Evolutionary conservation across 1,140 invertebrate species (phyloP).

Genomic region (Drosophila bipectinata): DNA sequence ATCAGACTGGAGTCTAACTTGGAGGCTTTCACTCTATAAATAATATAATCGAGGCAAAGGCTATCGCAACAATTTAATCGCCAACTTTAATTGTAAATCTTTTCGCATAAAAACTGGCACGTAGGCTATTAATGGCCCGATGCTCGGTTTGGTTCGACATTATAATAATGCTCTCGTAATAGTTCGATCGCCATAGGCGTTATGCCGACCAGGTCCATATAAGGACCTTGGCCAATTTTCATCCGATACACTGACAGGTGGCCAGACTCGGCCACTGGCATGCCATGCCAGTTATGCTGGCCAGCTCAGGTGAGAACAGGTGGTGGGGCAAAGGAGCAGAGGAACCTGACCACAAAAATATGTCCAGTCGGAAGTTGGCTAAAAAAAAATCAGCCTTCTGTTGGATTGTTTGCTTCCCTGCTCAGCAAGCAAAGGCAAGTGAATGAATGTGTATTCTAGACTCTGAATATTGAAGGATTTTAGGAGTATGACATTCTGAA

Average conservation of each 20-base stretch:
- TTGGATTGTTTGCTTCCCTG: constrained; percentile 65
- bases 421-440: constrained; percentile 15
- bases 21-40: constrained; percentile 65
- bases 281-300: neutral
- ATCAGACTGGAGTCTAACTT: neutral
- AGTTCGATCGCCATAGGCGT: constrained; percentile 70
- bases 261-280: constrained; percentile 20
- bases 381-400: constrained; percentile 35
- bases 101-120: constrained; percentile 51
- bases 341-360: constrained; percentile 53
- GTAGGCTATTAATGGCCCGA: constrained; percentile 53
- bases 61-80: constrained; percentile 73
- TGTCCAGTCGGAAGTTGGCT: constrained; percentile 53
- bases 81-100: constrained; percentile 80
- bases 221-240: constrained; percentile 74
- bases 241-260: constrained; percentile 74
- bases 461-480: constrained; percentile 21
- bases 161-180: constrained; percentile 74
- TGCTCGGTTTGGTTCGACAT: constrained; percentile 32
- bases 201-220: constrained; percentile 63
- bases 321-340: constrained; percentile 14
- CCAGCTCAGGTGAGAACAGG: constrained; percentile 8
- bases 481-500: neutral
- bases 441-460: constrained; percentile 28
- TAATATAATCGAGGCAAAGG: constrained; percentile 61